Percentiles rank a stretch among this genome's conserved stretches.
These are phyloP conservation scores for Nezara viridula DNA, from an alignment of 2,888 invertebrate genomes.

Conservation along the genomic window DNA sequence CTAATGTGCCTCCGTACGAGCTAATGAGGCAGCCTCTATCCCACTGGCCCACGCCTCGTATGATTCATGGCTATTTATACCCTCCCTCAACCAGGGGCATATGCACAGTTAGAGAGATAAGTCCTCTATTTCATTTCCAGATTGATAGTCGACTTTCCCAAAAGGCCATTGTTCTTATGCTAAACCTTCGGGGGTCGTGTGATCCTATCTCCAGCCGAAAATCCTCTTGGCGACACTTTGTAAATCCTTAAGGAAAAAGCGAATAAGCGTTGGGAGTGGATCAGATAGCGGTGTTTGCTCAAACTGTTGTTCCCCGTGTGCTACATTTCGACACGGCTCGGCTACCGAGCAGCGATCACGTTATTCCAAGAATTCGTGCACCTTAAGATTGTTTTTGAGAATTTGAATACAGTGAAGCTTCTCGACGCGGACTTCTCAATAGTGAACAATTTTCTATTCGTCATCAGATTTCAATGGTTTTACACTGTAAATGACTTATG, in stretches of 20 bases:
- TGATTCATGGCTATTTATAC: slow-evolving; percentile 37
- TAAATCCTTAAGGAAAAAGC: slow-evolving; percentile 48
- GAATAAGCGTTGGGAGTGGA: slow-evolving; percentile 25
- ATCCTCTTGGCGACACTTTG: slow-evolving; percentile 49
- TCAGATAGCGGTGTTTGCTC: slow-evolving; percentile 27
- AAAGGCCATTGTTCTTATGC: slow-evolving; percentile 56
- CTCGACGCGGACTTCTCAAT: too few species aligned
- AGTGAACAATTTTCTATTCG: too few species aligned
- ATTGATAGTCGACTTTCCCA: slow-evolving; percentile 45
- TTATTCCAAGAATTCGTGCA: background rate
- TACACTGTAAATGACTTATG: too few species aligned
- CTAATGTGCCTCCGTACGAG: slow-evolving; percentile 27
- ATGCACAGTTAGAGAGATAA: slow-evolving; percentile 33
- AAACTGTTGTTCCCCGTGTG: background rate
- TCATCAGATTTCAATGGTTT: too few species aligned
- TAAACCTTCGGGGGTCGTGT: slow-evolving; percentile 36
- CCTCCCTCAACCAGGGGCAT: slow-evolving; percentile 18
- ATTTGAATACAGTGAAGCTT: background rate
- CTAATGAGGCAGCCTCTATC: background rate
- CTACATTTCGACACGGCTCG: background rate
- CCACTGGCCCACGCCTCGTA: slow-evolving; percentile 13
- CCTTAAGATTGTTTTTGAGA: background rate
- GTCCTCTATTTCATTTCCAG: slow-evolving; percentile 49
- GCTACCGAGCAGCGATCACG: background rate
- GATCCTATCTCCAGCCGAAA: slow-evolving; percentile 42